These are phyloP conservation scores for Heloderma charlesbogerti DNA, from an alignment of 2,113 vertebrate species.

Conservation along the genomic window DNA sequence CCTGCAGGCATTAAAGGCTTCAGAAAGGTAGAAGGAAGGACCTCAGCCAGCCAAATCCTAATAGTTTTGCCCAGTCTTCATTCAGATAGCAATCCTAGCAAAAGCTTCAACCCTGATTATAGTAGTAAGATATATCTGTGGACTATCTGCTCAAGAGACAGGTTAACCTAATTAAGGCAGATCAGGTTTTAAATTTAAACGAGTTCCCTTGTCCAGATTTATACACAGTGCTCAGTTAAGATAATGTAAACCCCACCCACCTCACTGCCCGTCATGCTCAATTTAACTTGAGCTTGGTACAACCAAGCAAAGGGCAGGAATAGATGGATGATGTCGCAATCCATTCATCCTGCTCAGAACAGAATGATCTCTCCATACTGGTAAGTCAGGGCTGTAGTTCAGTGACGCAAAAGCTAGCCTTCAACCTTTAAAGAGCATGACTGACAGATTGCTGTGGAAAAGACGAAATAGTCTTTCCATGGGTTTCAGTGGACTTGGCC, in stretches of 20 bases:
- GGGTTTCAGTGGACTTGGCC: background rate
- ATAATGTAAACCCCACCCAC: background rate
- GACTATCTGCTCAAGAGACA: background rate
- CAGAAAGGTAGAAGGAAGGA: background rate
- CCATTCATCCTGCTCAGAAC: background rate
- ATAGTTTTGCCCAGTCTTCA: background rate
- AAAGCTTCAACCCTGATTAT: background rate
- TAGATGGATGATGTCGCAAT: background rate
- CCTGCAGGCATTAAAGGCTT: background rate
- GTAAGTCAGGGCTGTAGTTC: background rate
- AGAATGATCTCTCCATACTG: background rate
- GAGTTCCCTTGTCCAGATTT: background rate
- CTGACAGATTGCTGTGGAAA: background rate
- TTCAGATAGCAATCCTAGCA: rapidly evolving
- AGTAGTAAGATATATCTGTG: background rate
- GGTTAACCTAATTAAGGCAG: constrained; percentile 17
- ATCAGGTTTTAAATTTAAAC: background rate
- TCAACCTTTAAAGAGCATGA: rapidly evolving
- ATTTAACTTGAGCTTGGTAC: background rate
- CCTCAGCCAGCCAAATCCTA: background rate
- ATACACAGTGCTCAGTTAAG: background rate
- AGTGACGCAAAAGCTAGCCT: rapidly evolving
- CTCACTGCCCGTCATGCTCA: constrained; percentile 1
- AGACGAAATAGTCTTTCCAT: background rate
- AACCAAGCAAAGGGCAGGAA: background rate